Conservation (phyloP, 2,888 invertebrate species). For the Acrobasis suavella region DNA sequence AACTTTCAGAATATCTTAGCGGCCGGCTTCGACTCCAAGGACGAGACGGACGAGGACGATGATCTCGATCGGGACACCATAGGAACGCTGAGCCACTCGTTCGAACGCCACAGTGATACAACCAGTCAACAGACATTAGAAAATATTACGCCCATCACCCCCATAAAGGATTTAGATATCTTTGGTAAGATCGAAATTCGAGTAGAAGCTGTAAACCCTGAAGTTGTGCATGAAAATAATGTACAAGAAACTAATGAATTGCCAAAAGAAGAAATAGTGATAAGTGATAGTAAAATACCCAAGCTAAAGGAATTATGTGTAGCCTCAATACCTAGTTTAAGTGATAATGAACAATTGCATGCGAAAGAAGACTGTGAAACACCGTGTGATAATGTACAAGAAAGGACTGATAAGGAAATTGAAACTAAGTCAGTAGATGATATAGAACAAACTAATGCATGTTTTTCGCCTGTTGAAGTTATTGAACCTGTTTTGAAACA, state of each 20-base stretch:
- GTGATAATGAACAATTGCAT: conserved; percentile 64
- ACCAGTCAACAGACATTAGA: conserved; percentile 71
- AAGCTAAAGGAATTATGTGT: conserved; percentile 70
- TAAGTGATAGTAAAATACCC: conserved; percentile 67
- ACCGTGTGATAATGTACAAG: conserved; percentile 70
- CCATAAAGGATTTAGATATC: conserved; percentile 62
- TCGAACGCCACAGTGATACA: conserved; percentile 71
- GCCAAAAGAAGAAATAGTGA: conserved; percentile 66
- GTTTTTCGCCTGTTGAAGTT: conserved; percentile 41
- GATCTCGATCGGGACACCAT: conserved; percentile 68
- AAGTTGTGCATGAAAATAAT: conserved; percentile 37
- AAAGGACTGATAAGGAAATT: conserved; percentile 64
- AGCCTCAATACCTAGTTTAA: conserved; percentile 71
- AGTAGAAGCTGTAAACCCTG: conserved; percentile 36
- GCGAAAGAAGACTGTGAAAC: conserved; percentile 72
- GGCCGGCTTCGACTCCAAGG: conserved; percentile 52
- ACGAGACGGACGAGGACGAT: conserved; percentile 55
- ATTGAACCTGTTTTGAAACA: conserved; percentile 39
- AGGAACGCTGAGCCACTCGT: conserved; percentile 74
- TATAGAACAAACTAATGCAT: conserved; percentile 46
- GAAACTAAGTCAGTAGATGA: conserved; percentile 75
- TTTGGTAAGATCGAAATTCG: conserved; percentile 42
- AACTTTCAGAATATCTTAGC: conserved; percentile 72
- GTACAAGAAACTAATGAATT: conserved; percentile 51
- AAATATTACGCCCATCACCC: conserved; percentile 73